Conservation (phyloP, 2,888 invertebrate genomes). For the Drosophila mercatorum region DNA sequence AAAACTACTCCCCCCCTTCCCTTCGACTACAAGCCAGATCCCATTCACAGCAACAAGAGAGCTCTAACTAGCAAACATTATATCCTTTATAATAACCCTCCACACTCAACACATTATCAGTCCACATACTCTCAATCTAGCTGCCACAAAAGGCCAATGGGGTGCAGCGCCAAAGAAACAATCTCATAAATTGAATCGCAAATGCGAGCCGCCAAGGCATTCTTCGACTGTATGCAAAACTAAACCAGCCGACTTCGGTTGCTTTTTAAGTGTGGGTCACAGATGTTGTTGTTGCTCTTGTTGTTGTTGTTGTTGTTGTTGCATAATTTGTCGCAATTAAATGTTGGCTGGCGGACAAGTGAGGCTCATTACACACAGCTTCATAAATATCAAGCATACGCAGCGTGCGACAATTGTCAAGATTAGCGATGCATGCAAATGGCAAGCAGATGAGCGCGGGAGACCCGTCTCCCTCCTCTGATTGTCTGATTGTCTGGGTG, state of each 20-base stretch:
- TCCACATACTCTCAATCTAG: background rate
- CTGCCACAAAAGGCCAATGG: slow-evolving; percentile 4
- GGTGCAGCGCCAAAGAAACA: background rate
- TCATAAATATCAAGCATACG: slow-evolving; percentile 64
- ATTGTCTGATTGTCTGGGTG: slow-evolving; percentile 26
- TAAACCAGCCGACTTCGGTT: background rate
- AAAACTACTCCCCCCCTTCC: background rate
- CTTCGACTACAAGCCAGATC: background rate
- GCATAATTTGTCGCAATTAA: slow-evolving; percentile 32
- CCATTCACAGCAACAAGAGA: background rate
- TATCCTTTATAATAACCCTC: too few species aligned
- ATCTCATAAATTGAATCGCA: slow-evolving; percentile 7
- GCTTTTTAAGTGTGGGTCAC: slow-evolving; percentile 9
- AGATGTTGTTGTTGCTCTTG: background rate
- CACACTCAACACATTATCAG: background rate
- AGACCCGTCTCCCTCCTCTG: background rate
- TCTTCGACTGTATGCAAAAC: background rate
- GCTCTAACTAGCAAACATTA: background rate
- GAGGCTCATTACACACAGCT: slow-evolving; percentile 39
- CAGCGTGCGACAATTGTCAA: slow-evolving; percentile 60
- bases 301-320: slow-evolving; percentile 5
- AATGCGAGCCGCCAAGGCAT: background rate
- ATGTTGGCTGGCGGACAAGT: slow-evolving; percentile 28
- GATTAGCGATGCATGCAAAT: slow-evolving; percentile 51
- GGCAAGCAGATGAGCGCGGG: slow-evolving; percentile 10